Percentiles rank a stretch among this genome's conserved stretches.
Evolutionary conservation across 1,140 invertebrate genomes (phyloP).

Genomic region (Pachypsylla venusta): DNA sequence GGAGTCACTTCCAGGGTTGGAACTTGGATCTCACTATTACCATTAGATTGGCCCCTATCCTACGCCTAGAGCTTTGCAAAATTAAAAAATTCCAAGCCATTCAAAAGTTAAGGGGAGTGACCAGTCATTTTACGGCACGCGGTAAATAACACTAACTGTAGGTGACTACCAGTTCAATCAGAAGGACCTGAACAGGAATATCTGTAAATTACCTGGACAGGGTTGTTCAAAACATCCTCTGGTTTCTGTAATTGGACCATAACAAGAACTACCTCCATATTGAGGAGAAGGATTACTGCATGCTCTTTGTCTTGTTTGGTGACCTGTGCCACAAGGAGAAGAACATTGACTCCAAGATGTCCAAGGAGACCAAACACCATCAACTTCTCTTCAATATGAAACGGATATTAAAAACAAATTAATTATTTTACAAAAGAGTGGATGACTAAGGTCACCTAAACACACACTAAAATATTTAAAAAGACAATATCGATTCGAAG

Average conservation of each 20-base stretch:
- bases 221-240: neutral
- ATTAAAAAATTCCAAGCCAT: neutral
- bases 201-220: neutral
- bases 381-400: no score
- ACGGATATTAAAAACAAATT: no score
- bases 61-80: neutral
- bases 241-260: neutral
- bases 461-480: no score
- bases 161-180: neutral
- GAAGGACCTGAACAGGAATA: no score
- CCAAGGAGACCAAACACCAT: neutral
- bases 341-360: neutral
- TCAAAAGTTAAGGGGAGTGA: neutral
- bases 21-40: neutral
- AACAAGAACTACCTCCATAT: neutral
- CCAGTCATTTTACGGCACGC: neutral
- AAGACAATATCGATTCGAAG: no score
- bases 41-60: neutral
- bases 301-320: conserved; percentile 5
- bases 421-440: no score
- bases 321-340: neutral
- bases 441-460: no score
- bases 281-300: neutral
- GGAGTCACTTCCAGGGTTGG: no score
- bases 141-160: neutral